phyloP scores from a whole-genome alignment of 2,797 vertebrate genomes.

The Sphenopsis melanotis region DNA sequence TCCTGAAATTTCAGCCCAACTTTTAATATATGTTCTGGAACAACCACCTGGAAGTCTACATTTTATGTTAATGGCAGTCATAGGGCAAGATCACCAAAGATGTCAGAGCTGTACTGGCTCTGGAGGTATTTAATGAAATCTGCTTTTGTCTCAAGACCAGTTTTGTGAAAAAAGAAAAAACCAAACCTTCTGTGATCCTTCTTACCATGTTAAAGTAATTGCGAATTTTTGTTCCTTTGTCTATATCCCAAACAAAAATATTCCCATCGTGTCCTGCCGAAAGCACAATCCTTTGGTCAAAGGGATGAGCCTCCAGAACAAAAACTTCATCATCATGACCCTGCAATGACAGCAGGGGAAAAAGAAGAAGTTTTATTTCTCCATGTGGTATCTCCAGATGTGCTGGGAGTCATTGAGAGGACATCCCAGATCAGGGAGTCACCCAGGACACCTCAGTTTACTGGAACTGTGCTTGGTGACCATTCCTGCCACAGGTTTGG shows the following conservation, averaged over 20 bases:
- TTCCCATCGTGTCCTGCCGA: conserved; percentile 97
- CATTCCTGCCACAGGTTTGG: not conserved
- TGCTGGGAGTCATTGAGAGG: not conserved
- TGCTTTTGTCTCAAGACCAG: not conserved
- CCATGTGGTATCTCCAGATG: not conserved
- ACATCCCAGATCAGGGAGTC: not conserved
- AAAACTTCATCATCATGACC: conserved; percentile 98
- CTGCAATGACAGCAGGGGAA: conserved; percentile 66
- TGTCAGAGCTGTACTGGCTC: not conserved
- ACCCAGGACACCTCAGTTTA: not conserved
- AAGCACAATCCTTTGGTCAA: conserved; percentile 92
- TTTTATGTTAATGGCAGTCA: not conserved
- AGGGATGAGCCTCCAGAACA: conserved; percentile 95
- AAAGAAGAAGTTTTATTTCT: not conserved
- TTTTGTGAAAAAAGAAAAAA: not conserved
- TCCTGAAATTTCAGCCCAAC: not conserved
- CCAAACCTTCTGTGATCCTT: not conserved
- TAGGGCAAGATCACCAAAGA: not conserved
- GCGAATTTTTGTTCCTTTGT: conserved; percentile 91
- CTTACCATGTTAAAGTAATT: conserved; percentile 99
- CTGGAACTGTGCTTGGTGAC: not conserved
- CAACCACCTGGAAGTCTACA: not conserved
- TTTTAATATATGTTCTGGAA: not conserved
- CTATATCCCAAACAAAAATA: conserved; percentile 95
- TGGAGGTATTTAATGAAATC: not conserved